A percentile compares a stretch with the other conserved stretches of the same genome.
Conservation (phyloP, 1,140 invertebrate genomes). For the Drosophila sproati region DNA sequence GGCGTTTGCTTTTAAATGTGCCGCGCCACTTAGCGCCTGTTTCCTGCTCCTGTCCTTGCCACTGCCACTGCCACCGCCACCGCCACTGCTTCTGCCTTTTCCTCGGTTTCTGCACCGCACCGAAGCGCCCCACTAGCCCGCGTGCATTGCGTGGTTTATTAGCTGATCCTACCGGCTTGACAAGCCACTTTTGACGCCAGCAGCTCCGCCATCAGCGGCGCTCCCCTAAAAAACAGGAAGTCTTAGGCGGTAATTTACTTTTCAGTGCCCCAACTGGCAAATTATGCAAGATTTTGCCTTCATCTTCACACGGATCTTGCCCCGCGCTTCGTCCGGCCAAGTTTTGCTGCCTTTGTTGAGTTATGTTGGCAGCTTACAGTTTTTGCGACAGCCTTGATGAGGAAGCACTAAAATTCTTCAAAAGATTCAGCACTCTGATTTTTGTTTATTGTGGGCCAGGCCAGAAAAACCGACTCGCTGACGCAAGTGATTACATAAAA, state of each 20-base stretch:
- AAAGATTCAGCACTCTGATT: slow-evolving; percentile 42
- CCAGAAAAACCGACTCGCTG: slow-evolving; percentile 3
- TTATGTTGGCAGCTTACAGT: slow-evolving; percentile 63
- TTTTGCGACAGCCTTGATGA: slow-evolving; percentile 49
- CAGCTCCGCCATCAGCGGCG: background rate
- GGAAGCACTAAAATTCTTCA: slow-evolving; percentile 47
- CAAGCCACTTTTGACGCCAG: slow-evolving; percentile 77
- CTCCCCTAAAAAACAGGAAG: slow-evolving; percentile 64
- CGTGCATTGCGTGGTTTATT: slow-evolving; percentile 73
- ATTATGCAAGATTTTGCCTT: slow-evolving; percentile 74
- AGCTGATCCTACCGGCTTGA: slow-evolving; percentile 78
- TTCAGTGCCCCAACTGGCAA: slow-evolving; percentile 72
- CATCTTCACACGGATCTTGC: background rate
- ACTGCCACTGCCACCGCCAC: background rate
- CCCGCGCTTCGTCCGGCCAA: background rate
- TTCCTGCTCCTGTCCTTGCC: slow-evolving; percentile 45
- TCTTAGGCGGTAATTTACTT: slow-evolving; percentile 81
- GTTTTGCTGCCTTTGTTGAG: slow-evolving; percentile 35
- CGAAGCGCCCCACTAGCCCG: background rate
- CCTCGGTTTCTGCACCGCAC: background rate
- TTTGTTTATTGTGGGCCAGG: slow-evolving; percentile 1
- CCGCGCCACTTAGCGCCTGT: slow-evolving; percentile 70
- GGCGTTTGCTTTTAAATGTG: slow-evolving; percentile 80
- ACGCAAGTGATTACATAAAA: slow-evolving; percentile 8
- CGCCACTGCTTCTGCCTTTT: background rate